These are phyloP conservation scores for Rhopilema esculentum DNA, from an alignment of 30 jellyfish, hydroid and myxozoan genomes.

Conservation along the genomic window DNA sequence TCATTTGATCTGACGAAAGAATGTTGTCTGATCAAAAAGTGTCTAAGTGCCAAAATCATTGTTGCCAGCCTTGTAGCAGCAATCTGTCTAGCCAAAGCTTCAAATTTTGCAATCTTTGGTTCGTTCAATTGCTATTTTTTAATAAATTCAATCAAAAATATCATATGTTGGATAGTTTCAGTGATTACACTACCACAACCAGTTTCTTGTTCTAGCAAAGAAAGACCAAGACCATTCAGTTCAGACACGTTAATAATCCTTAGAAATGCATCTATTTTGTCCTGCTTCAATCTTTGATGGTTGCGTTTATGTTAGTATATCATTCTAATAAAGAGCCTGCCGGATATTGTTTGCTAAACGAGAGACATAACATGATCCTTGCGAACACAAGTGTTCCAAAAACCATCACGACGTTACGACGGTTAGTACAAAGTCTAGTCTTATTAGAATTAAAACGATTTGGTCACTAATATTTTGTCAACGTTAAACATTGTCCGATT, in stretches of 20 bases:
- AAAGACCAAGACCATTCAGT: background rate
- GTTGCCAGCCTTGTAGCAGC: too few species aligned
- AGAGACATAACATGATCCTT: background rate
- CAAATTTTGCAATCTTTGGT: too few species aligned
- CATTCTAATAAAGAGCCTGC: slow-evolving; percentile 8
- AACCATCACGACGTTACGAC: slow-evolving; percentile 11
- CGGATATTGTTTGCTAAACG: slow-evolving; percentile 16
- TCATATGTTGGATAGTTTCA: too few species aligned
- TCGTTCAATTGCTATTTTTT: too few species aligned
- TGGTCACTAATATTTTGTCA: slow-evolving; percentile 21
- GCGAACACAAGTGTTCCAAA: slow-evolving; percentile 18
- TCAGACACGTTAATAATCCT: background rate
- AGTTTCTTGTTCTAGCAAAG: background rate
- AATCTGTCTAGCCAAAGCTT: too few species aligned
- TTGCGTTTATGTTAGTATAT: background rate
- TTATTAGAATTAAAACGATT: slow-evolving; percentile 11
- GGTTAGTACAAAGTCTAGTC: slow-evolving; percentile 11
- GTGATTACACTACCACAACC: background rate
- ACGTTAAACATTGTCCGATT: slow-evolving; percentile 14
- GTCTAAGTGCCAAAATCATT: too few species aligned
- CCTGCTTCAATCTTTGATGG: background rate
- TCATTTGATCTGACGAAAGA: too few species aligned
- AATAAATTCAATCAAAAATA: too few species aligned
- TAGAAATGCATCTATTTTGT: background rate
- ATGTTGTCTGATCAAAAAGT: too few species aligned